Conservation (phyloP, 2,888 invertebrate genomes). For the Macroteleia sp. region DNA sequence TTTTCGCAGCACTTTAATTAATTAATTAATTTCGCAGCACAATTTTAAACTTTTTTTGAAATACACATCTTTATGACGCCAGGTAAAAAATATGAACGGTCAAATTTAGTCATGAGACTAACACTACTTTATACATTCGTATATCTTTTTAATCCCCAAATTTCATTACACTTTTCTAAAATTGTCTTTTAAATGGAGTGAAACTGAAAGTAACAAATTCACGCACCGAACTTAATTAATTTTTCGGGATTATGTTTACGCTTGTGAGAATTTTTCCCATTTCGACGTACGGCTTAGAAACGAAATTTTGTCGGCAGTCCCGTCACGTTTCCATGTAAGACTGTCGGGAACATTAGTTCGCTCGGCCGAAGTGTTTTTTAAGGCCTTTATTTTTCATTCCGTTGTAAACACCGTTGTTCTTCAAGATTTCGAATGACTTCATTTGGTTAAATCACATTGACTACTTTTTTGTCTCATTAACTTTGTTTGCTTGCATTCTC, state of each 20-base stretch:
- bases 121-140: too few species aligned
- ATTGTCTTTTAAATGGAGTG: too few species aligned
- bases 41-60: too few species aligned
- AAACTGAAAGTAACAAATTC: background rate
- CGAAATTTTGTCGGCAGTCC: conserved; percentile 35
- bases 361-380: conserved; percentile 28
- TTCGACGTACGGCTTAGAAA: conserved; percentile 14
- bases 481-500: too few species aligned
- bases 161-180: too few species aligned
- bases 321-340: conserved; percentile 42
- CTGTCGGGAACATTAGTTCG: conserved; percentile 34
- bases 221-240: conserved; percentile 24
- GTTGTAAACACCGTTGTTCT: conserved; percentile 26
- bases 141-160: too few species aligned
- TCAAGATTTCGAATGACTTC: conserved; percentile 16
- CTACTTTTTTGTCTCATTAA: too few species aligned
- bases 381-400: conserved; percentile 28
- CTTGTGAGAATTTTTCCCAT: conserved; percentile 7
- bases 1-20: too few species aligned
- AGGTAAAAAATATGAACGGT: too few species aligned
- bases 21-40: too few species aligned
- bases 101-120: too few species aligned
- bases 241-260: conserved; percentile 18
- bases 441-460: conserved; percentile 34
- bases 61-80: too few species aligned